Evolutionary conservation across 2,888 invertebrate genomes (phyloP).

Genomic region (Coleophora deauratella): DNA sequence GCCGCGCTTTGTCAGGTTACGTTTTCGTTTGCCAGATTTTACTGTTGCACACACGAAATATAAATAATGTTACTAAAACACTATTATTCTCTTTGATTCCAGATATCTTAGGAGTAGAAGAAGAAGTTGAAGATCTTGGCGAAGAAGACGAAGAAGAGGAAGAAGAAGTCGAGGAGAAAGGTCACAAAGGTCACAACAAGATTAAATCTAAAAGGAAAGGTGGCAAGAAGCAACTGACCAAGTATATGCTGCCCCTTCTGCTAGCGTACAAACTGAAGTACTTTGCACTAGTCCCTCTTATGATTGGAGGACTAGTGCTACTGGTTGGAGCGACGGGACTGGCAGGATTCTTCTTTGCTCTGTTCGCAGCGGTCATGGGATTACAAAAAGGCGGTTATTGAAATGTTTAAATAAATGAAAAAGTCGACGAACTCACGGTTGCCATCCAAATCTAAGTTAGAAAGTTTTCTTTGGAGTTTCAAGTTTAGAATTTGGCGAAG

Average conservation of each 20-base stretch:
- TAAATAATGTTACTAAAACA: neutral
- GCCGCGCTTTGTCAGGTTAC: no score
- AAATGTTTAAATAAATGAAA: conserved; percentile 19
- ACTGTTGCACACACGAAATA: no score
- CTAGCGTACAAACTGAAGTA: conserved; percentile 90
- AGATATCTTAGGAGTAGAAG: conserved; percentile 56
- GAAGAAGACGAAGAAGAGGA: conserved; percentile 44
- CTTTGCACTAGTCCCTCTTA: conserved; percentile 82
- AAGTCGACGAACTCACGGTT: conserved; percentile 52
- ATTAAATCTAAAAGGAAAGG: conserved; percentile 31
- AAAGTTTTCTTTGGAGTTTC: conserved; percentile 22
- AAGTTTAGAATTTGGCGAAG: no score
- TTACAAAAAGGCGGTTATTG: conserved; percentile 73
- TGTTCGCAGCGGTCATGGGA: conserved; percentile 88
- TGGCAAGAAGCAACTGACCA: conserved; percentile 77
- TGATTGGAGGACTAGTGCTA: conserved; percentile 81
- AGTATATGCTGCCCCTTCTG: conserved; percentile 82
- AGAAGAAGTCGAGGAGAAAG: conserved; percentile 35
- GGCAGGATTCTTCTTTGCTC: conserved; percentile 90
- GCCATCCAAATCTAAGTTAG: conserved; percentile 42
- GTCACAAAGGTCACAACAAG: conserved; percentile 23
- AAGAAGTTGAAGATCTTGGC: conserved; percentile 36
- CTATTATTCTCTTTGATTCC: conserved; percentile 24
- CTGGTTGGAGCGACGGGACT: conserved; percentile 85
- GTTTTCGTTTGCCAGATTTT: no score